Evolutionary conservation across 2,888 invertebrate species (phyloP), one percentile per base, ranked within the genome.

Genomic region (Machimus rusticus): DNA sequence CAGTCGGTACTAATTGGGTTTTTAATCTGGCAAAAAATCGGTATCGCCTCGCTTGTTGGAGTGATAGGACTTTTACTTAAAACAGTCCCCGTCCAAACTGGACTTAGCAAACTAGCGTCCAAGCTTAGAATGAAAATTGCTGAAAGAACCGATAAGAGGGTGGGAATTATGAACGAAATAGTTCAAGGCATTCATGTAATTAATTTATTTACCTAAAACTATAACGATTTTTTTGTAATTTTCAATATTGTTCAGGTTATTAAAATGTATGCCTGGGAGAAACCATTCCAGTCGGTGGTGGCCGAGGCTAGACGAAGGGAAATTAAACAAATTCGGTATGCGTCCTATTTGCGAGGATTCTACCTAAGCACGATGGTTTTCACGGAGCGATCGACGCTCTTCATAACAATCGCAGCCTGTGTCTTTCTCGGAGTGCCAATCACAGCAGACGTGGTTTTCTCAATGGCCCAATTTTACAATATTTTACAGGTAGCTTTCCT

Each of bases 241-340:
- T 12, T 2, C 28, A 19, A 9, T 66, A 5, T 66, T 76, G 94
- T 94, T 90, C 93, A 97, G 94, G 97, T 98, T 2, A 97, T 99
- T 89, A 99, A 99, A 94, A 98, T 99, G 98, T 99, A 98, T 91
- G 97, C 98, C 3, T 99, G 99, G 97, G 99, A 99, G 92, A 96
- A 95, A 90, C 97, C 98, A 0, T 98, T 99, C 91, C 96, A 96
- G 88, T 94, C 95, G 89, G 94, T 98, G n/a, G 96, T 99, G 2
- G 95, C 95, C 9, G 92, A 94, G 84, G 96, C 97, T 1, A 93
- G 98, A 90, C 95, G 94, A 93, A 95, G 94, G 90, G 96, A 95
- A 90, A 94, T 95, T 88, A 93, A 94, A 82, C 94, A 94, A 90
- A 94, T 95, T 89, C 94, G 94, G 8, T 94, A 94, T 87, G 95